Evolutionary conservation across 2,888 invertebrate genomes (phyloP), one percentile per base, ranked within the genome.

Genomic region (Liodrosophila aerea): DNA sequence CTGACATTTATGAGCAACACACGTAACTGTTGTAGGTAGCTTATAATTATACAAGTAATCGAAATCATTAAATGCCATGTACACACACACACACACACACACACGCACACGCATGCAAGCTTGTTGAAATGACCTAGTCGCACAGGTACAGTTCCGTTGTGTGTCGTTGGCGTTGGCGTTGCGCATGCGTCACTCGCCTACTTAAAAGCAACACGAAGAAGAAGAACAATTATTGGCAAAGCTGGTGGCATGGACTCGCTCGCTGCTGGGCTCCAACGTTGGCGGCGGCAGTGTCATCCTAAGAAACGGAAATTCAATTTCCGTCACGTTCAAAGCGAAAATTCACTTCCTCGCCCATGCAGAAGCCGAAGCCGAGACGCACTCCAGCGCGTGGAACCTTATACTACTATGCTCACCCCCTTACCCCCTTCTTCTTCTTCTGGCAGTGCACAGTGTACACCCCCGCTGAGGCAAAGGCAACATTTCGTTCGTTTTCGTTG

Each of bases 241-340:
- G 30, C 33, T 5, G 12, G 54, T 43, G 50, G 43, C 39, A 13
- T 44, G 56, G 44, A 64, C 44, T 51, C 39, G 9, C 1, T 13
- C 12, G 2, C 15, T 4, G 15, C 13, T n/a, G 54, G 15, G 50
- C 65, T 39, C 13, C 67, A 41, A 53, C 49, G 71, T 68, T 68
- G 64, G 73, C 68, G 64, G 73, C 68, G 73, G 56, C 71, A 69
- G 74, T 71, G 69, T 81, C 73, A 67, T 67, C 52, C 67, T 64
- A 72, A 78, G 85, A 78, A 83, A 75, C 80, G 80, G 85, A 80
- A 80, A 80, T 80, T 85, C 66, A 85, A 80, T 82, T 80, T 80
- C 85, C 80, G 83, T 77, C 85, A 85, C 85, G 85, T 82, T 67
- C 75, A 59, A 44, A 58, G 73, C 73, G 57, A 68, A 22, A 74